Evolutionary conservation across 2,888 invertebrate species (phyloP).

Genomic region (Drosophila borealis): DNA sequence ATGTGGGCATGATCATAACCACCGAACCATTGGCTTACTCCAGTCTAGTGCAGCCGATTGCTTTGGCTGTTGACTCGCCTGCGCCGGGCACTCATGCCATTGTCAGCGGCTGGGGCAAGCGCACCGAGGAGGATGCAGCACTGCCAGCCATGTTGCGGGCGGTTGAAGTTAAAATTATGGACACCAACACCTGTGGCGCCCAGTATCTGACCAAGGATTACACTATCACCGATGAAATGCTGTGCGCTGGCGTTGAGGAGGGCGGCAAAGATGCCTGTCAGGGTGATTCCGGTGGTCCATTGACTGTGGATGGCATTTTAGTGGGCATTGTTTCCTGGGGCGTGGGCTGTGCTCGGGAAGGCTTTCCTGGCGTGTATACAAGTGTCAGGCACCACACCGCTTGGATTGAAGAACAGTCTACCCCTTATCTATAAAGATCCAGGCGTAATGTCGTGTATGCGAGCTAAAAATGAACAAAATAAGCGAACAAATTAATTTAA

Average conservation of each 20-base stretch:
- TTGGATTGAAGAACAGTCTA: slow-evolving; percentile 71
- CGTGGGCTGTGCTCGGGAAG: slow-evolving; percentile 76
- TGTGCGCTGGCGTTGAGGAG: slow-evolving; percentile 75
- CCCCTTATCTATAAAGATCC: slow-evolving; percentile 55
- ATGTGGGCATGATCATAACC: slow-evolving; percentile 87
- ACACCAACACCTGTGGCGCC: slow-evolving; percentile 83
- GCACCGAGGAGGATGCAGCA: slow-evolving; percentile 62
- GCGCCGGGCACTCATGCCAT: slow-evolving; percentile 60
- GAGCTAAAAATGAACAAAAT: slow-evolving; percentile 36
- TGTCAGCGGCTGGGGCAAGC: slow-evolving; percentile 82
- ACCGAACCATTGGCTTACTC: slow-evolving; percentile 84
- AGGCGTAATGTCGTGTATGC: background rate
- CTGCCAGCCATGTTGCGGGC: slow-evolving; percentile 84
- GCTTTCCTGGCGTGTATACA: slow-evolving; percentile 80
- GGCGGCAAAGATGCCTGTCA: slow-evolving; percentile 80
- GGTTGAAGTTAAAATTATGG: slow-evolving; percentile 86
- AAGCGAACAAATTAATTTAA: slow-evolving; percentile 35
- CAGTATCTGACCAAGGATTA: slow-evolving; percentile 84
- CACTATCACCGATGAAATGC: slow-evolving; percentile 75
- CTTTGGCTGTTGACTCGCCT: slow-evolving; percentile 65
- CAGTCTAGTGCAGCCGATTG: slow-evolving; percentile 84
- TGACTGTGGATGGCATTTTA: slow-evolving; percentile 66
- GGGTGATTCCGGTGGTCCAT: slow-evolving; percentile 83
- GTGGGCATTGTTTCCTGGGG: slow-evolving; percentile 83
- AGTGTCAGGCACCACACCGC: slow-evolving; percentile 59